phyloP scores from a whole-genome alignment of 2,113 vertebrate species.

The Syngnathus typhle region DNA sequence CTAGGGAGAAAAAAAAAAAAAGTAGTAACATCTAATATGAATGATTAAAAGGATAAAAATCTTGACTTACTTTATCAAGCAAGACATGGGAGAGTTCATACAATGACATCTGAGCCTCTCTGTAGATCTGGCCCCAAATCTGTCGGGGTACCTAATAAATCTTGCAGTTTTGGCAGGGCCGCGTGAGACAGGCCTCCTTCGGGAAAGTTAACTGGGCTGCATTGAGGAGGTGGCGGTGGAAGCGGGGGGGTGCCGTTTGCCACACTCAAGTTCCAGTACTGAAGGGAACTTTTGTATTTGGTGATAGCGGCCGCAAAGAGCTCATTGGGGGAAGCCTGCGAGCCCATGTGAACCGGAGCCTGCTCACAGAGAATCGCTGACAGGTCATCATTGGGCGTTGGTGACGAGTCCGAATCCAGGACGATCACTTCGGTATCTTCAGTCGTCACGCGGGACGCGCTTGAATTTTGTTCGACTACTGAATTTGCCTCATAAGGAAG shows the following conservation, averaged over 20 bases:
- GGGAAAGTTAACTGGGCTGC: conserved; percentile 42
- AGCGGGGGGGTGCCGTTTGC: conserved; percentile 51
- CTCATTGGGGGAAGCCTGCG: conserved; percentile 10
- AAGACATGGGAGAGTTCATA: background rate
- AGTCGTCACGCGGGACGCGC: background rate
- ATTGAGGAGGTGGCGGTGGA: conserved; percentile 42
- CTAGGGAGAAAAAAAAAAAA: background rate
- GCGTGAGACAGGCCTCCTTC: conserved; percentile 30
- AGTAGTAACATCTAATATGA: background rate
- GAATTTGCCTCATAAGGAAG: conserved; percentile 57
- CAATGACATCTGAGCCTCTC: conserved; percentile 9
- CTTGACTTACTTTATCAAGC: background rate
- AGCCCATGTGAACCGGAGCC: conserved; percentile 22
- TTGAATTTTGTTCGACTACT: conserved; percentile 10
- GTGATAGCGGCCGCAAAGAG: conserved; percentile 32
- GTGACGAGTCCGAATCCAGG: conserved; percentile 53
- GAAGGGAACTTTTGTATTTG: conserved; percentile 18
- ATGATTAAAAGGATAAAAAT: background rate
- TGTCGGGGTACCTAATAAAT: conserved; percentile 62
- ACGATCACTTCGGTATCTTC: conserved; percentile 3
- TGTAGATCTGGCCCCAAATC: conserved; percentile 36
- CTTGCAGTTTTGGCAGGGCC: conserved; percentile 69
- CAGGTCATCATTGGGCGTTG: conserved; percentile 25
- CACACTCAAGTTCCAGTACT: conserved; percentile 14
- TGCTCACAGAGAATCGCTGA: conserved; percentile 40